Percentiles rank a stretch among this genome's conserved stretches.
Conservation (phyloP, 2,888 invertebrate genomes). For the Agrotis clavis region DNA sequence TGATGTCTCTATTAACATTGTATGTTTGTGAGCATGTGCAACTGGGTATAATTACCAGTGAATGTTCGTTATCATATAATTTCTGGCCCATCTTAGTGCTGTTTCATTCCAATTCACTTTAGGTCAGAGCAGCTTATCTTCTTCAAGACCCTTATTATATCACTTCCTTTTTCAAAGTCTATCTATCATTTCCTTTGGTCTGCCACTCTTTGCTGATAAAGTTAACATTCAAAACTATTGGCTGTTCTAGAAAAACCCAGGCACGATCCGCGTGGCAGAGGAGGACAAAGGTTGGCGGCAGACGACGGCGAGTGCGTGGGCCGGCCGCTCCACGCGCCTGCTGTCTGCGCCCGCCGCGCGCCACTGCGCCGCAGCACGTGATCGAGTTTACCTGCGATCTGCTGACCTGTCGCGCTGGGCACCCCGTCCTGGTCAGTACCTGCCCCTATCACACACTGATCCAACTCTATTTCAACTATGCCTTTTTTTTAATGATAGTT, state of each 20-base stretch:
- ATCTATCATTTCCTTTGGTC: too few relatives aligned
- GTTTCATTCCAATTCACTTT: too few relatives aligned
- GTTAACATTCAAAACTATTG: too few relatives aligned
- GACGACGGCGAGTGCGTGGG: constrained; percentile 95
- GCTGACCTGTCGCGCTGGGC: constrained; percentile 96
- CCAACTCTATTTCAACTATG: too few relatives aligned
- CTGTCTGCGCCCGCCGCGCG: constrained; percentile 92
- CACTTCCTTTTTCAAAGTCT: too few relatives aligned
- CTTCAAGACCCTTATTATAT: too few relatives aligned
- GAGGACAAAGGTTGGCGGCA: constrained; percentile 96
- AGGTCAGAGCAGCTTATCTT: too few relatives aligned
- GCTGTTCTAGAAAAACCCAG: constrained; percentile 93
- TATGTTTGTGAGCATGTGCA: neutral
- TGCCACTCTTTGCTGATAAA: too few relatives aligned
- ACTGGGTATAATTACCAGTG: neutral
- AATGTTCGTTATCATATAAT: neutral
- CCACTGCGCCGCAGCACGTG: constrained; percentile 95
- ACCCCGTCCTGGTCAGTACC: constrained; percentile 93
- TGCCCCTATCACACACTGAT: neutral
- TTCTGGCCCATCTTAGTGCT: too few relatives aligned
- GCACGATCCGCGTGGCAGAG: constrained; percentile 96
- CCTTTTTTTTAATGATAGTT: neutral
- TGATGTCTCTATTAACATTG: neutral
- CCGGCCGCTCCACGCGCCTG: constrained; percentile 93
- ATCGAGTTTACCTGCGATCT: constrained; percentile 94